Percentiles rank a stretch among this genome's conserved stretches.
These are phyloP conservation scores for Corydoras sp. DNA, from an alignment of 2,113 vertebrate species.

Conservation along the genomic window DNA sequence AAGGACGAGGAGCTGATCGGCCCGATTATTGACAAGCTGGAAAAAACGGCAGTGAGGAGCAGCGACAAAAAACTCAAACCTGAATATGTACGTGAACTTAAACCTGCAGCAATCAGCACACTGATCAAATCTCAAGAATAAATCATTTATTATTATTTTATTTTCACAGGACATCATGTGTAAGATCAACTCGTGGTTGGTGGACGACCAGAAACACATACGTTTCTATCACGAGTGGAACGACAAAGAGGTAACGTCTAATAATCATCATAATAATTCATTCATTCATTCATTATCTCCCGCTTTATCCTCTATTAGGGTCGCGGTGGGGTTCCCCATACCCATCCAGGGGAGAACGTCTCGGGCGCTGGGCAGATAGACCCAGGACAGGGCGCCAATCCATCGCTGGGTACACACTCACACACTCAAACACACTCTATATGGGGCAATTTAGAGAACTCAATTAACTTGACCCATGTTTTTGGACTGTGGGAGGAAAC, in stretches of 20 bases:
- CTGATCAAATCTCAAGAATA: too few relatives aligned
- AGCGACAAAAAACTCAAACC: constrained; percentile 96
- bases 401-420: too few relatives aligned
- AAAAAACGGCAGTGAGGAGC: constrained; percentile 92
- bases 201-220: constrained; percentile 92
- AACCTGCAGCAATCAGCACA: constrained; percentile 1
- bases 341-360: too few relatives aligned
- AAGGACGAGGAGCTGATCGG: constrained; percentile 92
- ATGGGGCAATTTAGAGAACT: too few relatives aligned
- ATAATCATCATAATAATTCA: neutral
- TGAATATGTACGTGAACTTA: constrained; percentile 82
- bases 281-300: too few relatives aligned
- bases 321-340: too few relatives aligned
- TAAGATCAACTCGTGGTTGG: constrained; percentile 92
- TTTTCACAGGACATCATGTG: constrained; percentile 85
- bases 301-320: too few relatives aligned
- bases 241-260: constrained; percentile 85
- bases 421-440: too few relatives aligned
- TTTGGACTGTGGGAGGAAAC: too few relatives aligned
- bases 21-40: constrained; percentile 89
- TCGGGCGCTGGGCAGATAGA: too few relatives aligned
- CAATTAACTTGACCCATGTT: too few relatives aligned
- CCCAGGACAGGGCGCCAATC: too few relatives aligned
- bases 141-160: constrained; percentile 19
- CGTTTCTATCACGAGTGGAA: constrained; percentile 94